Evolutionary conservation across 2,797 vertebrate genomes (phyloP).

Genomic region (Heliangelus exortis): DNA sequence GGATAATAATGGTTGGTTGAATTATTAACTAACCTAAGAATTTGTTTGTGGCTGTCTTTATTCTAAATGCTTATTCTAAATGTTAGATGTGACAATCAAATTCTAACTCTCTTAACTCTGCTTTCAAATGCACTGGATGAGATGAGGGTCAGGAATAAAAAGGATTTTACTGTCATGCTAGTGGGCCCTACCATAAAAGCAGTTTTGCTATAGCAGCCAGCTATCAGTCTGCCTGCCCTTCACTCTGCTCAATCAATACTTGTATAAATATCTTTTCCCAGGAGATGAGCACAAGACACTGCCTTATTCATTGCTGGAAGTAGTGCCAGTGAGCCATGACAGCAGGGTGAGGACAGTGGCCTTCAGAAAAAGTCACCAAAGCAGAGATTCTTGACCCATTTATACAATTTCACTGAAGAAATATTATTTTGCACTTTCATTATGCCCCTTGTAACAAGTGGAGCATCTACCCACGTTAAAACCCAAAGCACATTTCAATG

Average conservation of each 20-base stretch:
- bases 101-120: neutral
- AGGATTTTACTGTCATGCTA: neutral
- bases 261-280: neutral
- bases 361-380: neutral
- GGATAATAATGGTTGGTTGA: neutral
- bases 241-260: conserved; percentile 2
- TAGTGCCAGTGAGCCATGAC: neutral
- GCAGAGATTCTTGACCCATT: neutral
- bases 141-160: neutral
- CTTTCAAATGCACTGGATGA: neutral
- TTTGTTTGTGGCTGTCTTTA: neutral
- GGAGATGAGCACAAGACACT: neutral
- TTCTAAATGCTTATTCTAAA: neutral
- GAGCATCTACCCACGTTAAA: neutral
- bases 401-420: neutral
- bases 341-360: neutral
- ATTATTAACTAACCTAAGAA: neutral
- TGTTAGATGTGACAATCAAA: neutral
- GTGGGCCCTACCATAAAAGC: neutral
- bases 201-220: neutral
- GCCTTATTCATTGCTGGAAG: neutral
- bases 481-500: neutral
- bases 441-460: neutral
- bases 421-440: neutral
- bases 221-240: conserved; percentile 4